Conservation (phyloP, 1,140 invertebrate species). For the Diorhabda carinulata region DNA sequence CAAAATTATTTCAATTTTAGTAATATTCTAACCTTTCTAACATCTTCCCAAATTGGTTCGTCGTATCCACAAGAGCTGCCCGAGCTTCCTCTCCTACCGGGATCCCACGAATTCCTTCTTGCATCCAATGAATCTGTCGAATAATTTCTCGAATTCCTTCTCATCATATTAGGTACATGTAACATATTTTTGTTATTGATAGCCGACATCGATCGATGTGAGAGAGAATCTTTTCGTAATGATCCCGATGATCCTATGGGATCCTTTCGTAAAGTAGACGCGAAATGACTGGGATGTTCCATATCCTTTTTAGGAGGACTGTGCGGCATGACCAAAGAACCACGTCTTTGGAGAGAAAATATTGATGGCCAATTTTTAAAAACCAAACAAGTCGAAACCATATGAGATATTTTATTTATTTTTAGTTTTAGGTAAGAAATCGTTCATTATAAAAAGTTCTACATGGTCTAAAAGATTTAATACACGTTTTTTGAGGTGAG, state of each 20-base stretch:
- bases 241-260: conserved; percentile 56
- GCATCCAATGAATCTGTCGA: conserved; percentile 70
- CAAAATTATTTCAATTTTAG: no score
- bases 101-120: conserved; percentile 66
- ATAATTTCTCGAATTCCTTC: conserved; percentile 51
- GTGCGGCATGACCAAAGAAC: conserved; percentile 55
- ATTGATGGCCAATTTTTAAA: background rate
- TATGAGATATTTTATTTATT: no score
- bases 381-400: no score
- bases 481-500: no score
- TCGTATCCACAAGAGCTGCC: conserved; percentile 49
- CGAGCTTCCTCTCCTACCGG: conserved; percentile 57
- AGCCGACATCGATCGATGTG: conserved; percentile 46
- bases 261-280: conserved; percentile 59
- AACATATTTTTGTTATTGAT: conserved; percentile 42
- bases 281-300: conserved; percentile 65
- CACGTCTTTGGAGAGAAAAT: conserved; percentile 24
- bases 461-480: no score
- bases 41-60: conserved; percentile 52
- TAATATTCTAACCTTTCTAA: conserved; percentile 33
- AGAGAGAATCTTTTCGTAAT: conserved; percentile 51
- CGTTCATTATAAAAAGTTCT: no score
- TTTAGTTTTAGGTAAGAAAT: no score
- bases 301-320: conserved; percentile 55
- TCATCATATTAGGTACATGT: conserved; percentile 30